Conservation (phyloP, 1,140 invertebrate genomes). For the Mya arenaria region DNA sequence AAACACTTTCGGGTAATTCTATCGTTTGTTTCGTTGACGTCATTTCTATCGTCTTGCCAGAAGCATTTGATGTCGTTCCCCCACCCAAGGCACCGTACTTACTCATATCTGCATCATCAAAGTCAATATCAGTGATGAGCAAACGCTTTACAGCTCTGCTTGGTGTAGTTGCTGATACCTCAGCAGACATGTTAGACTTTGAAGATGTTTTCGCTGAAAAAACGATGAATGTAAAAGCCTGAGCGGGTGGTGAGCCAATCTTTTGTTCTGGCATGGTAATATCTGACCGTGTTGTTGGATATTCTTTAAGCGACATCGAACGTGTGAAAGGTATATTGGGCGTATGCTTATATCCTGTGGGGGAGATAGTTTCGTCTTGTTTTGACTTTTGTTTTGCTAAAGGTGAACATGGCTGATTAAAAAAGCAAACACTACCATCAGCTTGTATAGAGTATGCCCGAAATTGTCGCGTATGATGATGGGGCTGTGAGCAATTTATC, state of each 20-base stretch:
- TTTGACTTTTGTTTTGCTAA: conserved; percentile 11
- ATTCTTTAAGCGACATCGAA: neutral
- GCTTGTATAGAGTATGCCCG: conserved; percentile 40
- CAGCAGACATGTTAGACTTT: neutral
- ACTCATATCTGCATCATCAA: conserved; percentile 30
- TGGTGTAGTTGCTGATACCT: neutral
- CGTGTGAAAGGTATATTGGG: neutral
- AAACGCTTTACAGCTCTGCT: conserved; percentile 1
- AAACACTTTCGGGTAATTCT: conserved; percentile 18
- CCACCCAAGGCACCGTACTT: conserved; percentile 21
- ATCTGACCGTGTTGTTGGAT: neutral
- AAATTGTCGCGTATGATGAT: conserved; percentile 13
- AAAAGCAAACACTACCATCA: conserved; percentile 25
- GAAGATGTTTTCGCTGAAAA: neutral
- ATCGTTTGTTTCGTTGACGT: neutral
- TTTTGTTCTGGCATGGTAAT: neutral
- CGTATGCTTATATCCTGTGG: neutral
- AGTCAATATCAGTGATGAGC: conserved; percentile 38
- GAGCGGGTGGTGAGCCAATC: neutral
- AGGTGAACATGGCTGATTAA: conserved; percentile 44
- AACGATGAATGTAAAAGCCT: conserved; percentile 7
- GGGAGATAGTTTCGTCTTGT: neutral
- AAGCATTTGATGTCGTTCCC: neutral
- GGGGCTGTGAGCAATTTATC: conserved; percentile 8
- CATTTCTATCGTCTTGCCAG: conserved; percentile 28